phyloP scores from a whole-genome alignment of 1,140 invertebrate species.

The Mycetomoellerius zeteki region DNA sequence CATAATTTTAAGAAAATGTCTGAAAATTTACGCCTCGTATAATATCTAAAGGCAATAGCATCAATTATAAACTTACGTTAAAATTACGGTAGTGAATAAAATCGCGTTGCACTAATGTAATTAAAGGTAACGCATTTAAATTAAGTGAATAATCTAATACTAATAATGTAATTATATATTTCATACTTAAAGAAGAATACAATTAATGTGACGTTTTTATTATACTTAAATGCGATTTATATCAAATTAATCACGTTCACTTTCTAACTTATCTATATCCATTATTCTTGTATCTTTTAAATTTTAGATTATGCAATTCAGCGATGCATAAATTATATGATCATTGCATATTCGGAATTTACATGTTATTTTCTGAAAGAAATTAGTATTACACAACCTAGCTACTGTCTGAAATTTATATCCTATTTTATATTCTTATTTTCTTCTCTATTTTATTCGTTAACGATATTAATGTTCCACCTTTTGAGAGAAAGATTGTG shows the following conservation, averaged over 20 bases:
- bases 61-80: conserved; percentile 3
- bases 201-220: not conserved
- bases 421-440: not conserved
- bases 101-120: not conserved
- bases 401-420: not conserved
- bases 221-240: not conserved
- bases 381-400: not conserved
- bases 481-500: not conserved
- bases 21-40: conserved; percentile 9
- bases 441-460: not conserved
- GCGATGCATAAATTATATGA: conserved; percentile 10
- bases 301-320: not conserved
- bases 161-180: conserved; percentile 14
- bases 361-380: not conserved
- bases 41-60: not conserved
- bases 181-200: not conserved
- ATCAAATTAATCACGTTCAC: not conserved
- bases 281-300: not conserved
- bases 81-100: not conserved
- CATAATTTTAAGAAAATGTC: not conserved
- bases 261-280: not conserved
- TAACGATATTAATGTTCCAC: not conserved
- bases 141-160: not conserved
- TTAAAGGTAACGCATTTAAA: not conserved
- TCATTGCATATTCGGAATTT: not conserved